A percentile compares a stretch with the other conserved stretches of the same genome.
These are phyloP conservation scores for Acrobasis repandana DNA, from an alignment of 2,888 invertebrate species.

Conservation along the genomic window DNA sequence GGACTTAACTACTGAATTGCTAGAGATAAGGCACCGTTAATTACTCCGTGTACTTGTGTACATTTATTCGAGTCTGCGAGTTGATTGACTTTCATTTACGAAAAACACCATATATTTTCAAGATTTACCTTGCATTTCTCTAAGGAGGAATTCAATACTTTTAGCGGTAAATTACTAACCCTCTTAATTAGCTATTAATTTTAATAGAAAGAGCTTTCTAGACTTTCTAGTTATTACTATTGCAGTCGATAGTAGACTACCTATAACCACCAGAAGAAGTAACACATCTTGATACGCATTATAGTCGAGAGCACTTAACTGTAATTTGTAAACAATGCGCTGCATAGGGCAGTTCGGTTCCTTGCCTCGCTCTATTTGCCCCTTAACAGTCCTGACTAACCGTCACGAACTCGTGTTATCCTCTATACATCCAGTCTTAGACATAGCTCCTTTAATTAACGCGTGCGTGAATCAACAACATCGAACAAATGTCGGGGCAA, in stretches of 20 bases:
- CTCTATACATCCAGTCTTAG: conserved; percentile 25
- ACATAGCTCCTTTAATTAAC: conserved; percentile 56
- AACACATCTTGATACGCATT: too few species aligned
- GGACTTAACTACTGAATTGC: conserved; percentile 36
- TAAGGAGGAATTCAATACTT: background rate
- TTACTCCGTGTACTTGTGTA: conserved; percentile 17
- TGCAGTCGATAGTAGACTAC: too few species aligned
- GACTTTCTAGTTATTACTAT: too few species aligned
- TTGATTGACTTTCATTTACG: conserved; percentile 14
- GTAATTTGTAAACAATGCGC: background rate
- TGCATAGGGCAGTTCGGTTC: conserved; percentile 10
- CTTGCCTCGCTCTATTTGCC: conserved; percentile 14
- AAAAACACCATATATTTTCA: background rate
- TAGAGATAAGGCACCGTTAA: conserved; percentile 30
- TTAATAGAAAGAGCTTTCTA: too few species aligned
- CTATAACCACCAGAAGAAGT: too few species aligned
- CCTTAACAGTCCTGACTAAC: conserved; percentile 23
- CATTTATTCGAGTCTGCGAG: conserved; percentile 12
- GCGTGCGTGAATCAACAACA: conserved; percentile 50
- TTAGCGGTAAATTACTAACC: too few species aligned
- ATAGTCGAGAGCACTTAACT: too few species aligned
- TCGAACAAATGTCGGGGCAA: conserved; percentile 48
- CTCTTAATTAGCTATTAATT: too few species aligned
- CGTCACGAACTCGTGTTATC: conserved; percentile 30
- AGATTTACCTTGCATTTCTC: background rate